Evolutionary conservation across 2,113 vertebrate genomes (phyloP).

Genomic region (Grallaria varia): DNA sequence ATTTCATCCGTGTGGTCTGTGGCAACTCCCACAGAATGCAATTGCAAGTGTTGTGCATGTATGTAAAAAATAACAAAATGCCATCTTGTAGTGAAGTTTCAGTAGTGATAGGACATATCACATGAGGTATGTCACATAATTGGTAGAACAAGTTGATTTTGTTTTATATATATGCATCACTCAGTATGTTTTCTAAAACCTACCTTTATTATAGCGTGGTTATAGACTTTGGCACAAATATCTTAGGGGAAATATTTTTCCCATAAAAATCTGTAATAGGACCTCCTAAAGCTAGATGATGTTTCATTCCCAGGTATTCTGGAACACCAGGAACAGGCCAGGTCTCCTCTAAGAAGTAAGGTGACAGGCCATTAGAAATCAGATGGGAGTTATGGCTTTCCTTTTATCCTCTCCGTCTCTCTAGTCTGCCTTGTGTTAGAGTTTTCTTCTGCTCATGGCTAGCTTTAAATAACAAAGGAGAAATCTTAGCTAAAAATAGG

Average conservation of each 20-base stretch:
- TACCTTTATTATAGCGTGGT: neutral
- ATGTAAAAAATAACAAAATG: neutral
- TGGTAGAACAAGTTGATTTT: neutral
- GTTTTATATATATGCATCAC: neutral
- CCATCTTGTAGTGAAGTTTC: neutral
- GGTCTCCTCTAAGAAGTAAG: neutral
- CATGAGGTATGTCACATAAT: neutral
- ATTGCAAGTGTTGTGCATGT: neutral
- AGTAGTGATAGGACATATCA: neutral
- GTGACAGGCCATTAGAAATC: neutral
- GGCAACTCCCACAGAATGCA: neutral
- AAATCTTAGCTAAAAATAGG: neutral
- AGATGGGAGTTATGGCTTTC: neutral
- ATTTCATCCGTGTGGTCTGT: neutral
- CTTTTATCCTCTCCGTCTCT: neutral
- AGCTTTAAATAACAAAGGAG: neutral
- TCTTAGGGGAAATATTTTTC: neutral
- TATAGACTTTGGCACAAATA: neutral
- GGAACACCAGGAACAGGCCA: neutral
- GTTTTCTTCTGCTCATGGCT: neutral
- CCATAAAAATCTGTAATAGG: neutral
- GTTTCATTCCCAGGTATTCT: neutral
- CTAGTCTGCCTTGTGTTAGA: neutral
- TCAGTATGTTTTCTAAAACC: neutral
- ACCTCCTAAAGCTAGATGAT: neutral